Conservation (phyloP, 2,797 vertebrate genomes). For the Falco peregrinus region DNA sequence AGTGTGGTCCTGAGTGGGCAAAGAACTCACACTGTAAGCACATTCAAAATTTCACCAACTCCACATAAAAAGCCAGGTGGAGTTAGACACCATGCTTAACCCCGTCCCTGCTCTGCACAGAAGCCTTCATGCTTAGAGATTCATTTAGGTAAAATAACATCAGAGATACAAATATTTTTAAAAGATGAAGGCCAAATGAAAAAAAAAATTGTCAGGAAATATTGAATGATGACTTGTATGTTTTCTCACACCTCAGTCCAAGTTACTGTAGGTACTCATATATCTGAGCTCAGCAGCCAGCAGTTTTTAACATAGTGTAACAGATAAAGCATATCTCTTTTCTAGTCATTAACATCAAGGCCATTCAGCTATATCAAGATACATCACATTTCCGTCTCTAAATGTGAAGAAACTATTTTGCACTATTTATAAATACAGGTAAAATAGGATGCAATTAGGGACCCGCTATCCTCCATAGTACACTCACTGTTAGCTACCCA, state of each 20-base stretch:
- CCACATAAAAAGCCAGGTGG: too few species aligned
- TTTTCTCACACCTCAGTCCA: neutral
- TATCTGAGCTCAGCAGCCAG: neutral
- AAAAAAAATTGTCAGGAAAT: neutral
- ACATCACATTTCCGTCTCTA: neutral
- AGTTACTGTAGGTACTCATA: neutral
- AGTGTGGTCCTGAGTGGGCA: rapidly evolving
- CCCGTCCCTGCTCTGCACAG: neutral
- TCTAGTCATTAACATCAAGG: neutral
- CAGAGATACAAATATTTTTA: neutral
- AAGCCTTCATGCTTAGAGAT: neutral
- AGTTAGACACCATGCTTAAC: neutral
- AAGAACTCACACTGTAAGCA: neutral
- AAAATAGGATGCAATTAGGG: rapidly evolving
- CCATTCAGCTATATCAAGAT: neutral
- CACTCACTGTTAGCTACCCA: neutral
- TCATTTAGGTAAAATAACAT: neutral
- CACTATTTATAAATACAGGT: neutral
- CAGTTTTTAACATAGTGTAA: neutral
- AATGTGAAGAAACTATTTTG: neutral
- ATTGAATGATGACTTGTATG: rapidly evolving
- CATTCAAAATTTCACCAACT: too few species aligned
- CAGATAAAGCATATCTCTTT: neutral
- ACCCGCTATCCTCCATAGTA: rapidly evolving
- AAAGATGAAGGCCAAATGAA: neutral